A percentile compares a stretch with the other conserved stretches of the same genome.
Conservation (phyloP, 2,113 vertebrate genomes). For the Propithecus coquereli region DNA sequence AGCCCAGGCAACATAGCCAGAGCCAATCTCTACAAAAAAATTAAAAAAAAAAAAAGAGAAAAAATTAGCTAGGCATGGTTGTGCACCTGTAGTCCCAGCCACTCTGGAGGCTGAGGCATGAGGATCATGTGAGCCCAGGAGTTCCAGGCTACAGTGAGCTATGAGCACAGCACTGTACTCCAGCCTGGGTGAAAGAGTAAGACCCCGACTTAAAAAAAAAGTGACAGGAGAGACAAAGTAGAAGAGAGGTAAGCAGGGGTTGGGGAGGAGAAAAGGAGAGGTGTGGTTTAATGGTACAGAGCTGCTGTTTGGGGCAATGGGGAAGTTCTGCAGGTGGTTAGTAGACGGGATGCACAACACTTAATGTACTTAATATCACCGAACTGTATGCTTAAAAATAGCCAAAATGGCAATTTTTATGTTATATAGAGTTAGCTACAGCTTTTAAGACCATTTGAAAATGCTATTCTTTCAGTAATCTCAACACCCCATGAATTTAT, state of each 20-base stretch:
- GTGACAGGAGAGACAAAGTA: not conserved
- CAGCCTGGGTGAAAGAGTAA: too few species aligned
- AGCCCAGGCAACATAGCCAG: too few species aligned
- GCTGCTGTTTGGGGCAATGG: not conserved
- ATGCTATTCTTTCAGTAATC: not conserved
- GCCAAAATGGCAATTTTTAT: not conserved
- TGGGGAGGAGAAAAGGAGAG: accelerated
- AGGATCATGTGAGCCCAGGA: too few species aligned
- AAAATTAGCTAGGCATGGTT: too few species aligned
- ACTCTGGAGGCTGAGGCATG: too few species aligned
- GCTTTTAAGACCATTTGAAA: not conserved
- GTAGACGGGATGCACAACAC: accelerated
- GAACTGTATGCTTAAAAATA: not conserved
- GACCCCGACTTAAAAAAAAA: too few species aligned
- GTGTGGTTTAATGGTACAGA: accelerated
- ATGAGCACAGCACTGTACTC: too few species aligned
- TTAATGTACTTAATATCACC: not conserved
- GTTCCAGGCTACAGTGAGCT: too few species aligned
- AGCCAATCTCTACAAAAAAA: too few species aligned
- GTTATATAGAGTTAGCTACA: not conserved
- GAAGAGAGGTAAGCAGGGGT: not conserved
- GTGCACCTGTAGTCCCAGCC: too few species aligned
- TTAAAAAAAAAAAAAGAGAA: too few species aligned
- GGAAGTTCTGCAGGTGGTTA: not conserved
- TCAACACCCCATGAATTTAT: not conserved